Percentiles rank a stretch among this genome's conserved stretches.
phyloP scores from a whole-genome alignment of 2,113 vertebrate genomes.

The Xenus cinereus region DNA sequence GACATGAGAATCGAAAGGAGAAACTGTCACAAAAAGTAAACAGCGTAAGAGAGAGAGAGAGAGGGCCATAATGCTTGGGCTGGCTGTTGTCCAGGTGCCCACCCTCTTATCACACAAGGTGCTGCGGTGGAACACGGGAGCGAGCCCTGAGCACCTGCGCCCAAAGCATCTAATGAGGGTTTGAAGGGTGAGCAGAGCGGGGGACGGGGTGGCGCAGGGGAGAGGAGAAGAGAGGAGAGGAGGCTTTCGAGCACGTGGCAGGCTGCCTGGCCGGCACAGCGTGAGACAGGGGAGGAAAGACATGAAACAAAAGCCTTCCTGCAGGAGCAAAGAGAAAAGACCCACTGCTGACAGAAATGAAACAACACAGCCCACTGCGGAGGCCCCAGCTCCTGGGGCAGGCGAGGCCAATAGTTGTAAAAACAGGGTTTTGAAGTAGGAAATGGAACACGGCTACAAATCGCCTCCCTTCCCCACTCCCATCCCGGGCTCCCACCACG shows the following conservation, averaged over 20 bases:
- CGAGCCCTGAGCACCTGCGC: neutral
- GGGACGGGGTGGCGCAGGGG: neutral
- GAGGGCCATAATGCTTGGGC: constrained; percentile 20
- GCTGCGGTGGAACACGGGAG: neutral
- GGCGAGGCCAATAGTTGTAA: constrained; percentile 31
- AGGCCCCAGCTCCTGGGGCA: neutral
- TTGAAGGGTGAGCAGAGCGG: neutral
- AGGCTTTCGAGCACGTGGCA: neutral
- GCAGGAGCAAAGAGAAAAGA: constrained; percentile 6
- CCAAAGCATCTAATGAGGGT: neutral
- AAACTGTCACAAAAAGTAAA: constrained; percentile 66
- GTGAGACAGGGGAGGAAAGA: neutral
- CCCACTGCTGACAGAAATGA: constrained; percentile 27
- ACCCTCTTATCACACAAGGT: constrained; percentile 34
- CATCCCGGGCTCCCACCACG: neutral
- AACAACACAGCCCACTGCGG: neutral
- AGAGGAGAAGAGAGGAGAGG: neutral
- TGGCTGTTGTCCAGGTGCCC: constrained; percentile 48
- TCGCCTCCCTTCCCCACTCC: neutral
- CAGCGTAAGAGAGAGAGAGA: neutral
- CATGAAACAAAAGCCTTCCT: constrained; percentile 49
- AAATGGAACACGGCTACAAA: constrained; percentile 14
- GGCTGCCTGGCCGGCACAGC: neutral
- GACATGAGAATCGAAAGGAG: constrained; percentile 54
- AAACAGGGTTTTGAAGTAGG: constrained; percentile 58